Evolutionary conservation across 1,140 invertebrate species (phyloP).

Genomic region (Helicoverpa zea): DNA sequence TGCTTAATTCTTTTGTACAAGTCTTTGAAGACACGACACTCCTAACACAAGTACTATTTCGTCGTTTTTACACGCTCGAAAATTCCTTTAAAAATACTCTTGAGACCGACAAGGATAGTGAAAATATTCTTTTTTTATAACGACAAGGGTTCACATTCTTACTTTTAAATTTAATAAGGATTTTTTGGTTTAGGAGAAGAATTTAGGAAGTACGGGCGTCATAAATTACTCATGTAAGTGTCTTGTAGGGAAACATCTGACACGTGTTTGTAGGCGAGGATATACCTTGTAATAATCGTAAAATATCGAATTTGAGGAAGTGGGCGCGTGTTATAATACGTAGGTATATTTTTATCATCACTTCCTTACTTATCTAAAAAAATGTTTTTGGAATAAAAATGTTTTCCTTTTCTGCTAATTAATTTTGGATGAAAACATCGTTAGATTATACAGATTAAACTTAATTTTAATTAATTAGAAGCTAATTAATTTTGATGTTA

Average conservation of each 20-base stretch:
- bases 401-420: background rate
- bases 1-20: slow-evolving; percentile 38
- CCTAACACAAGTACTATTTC: background rate
- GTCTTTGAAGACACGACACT: slow-evolving; percentile 20
- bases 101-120: background rate
- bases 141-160: too few relatives aligned
- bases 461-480: background rate
- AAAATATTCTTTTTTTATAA: background rate
- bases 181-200: too few relatives aligned
- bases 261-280: background rate
- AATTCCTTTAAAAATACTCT: background rate
- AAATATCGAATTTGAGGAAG: slow-evolving; percentile 21
- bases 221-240: too few relatives aligned
- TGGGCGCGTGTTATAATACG: background rate
- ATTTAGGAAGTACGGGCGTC: too few relatives aligned
- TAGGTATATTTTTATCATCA: background rate
- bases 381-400: background rate
- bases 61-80: slow-evolving; percentile 13
- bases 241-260: too few relatives aligned
- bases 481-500: background rate
- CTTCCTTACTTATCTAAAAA: background rate
- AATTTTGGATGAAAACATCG: background rate
- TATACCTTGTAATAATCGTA: slow-evolving; percentile 1
- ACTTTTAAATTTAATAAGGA: too few relatives aligned
- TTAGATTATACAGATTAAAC: background rate